phyloP scores from a whole-genome alignment of 2,113 vertebrate species.

The Oncorhynchus mykiss region DNA sequence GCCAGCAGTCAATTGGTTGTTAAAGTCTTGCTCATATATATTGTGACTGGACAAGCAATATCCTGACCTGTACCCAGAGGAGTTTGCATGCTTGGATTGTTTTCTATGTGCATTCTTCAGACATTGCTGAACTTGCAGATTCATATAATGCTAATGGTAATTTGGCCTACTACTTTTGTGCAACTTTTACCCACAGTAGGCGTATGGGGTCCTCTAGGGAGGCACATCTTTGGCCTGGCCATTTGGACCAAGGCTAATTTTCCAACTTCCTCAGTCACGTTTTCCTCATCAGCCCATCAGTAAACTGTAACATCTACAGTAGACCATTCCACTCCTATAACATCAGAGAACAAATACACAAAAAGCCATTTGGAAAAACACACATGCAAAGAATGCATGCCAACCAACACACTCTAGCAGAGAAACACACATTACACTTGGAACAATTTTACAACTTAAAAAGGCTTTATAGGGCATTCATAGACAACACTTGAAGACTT shows the following conservation, averaged over 20 bases:
- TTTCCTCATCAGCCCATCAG: constrained; percentile 19
- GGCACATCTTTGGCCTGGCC: constrained; percentile 18
- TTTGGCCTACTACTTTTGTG: too few species aligned
- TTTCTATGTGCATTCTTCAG: neutral
- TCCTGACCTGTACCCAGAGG: too few species aligned
- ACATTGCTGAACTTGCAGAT: too few species aligned
- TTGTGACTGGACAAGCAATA: too few species aligned
- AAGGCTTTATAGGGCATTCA: neutral
- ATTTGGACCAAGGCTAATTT: constrained; percentile 52
- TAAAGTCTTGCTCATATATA: neutral
- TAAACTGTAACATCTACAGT: neutral
- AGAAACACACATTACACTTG: neutral
- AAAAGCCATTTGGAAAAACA: constrained; percentile 19
- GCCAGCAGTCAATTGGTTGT: neutral
- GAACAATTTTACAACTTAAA: neutral
- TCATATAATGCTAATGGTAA: too few species aligned
- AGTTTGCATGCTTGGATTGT: too few species aligned
- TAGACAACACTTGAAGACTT: neutral
- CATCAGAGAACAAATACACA: constrained; percentile 43
- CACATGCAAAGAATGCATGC: neutral
- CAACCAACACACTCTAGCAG: neutral
- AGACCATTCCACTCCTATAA: constrained; percentile 47
- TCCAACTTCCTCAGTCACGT: constrained; percentile 44
- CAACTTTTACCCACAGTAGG: constrained; percentile 19
- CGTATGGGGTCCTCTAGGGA: constrained; percentile 35